Evolutionary conservation across 2,113 vertebrate species (phyloP).

Genomic region (Triplophysa rosa): DNA sequence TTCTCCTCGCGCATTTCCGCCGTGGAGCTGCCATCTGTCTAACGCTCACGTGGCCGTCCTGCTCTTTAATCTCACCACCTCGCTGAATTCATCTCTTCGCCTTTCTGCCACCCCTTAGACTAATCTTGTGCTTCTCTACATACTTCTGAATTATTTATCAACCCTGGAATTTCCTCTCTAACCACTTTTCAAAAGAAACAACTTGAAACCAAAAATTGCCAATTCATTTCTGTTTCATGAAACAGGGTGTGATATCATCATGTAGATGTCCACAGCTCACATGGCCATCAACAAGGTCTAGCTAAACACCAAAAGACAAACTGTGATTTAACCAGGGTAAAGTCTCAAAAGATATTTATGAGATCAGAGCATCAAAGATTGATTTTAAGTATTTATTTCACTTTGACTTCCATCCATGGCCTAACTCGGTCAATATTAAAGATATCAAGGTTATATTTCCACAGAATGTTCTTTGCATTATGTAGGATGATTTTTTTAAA

Average conservation of each 20-base stretch:
- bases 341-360: neutral
- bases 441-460: too few relatives aligned
- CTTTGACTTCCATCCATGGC: too few relatives aligned
- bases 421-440: too few relatives aligned
- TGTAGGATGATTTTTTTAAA: too few relatives aligned
- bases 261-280: too few relatives aligned
- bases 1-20: conserved; percentile 53
- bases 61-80: conserved; percentile 81
- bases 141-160: conserved; percentile 52
- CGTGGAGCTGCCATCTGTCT: conserved; percentile 86
- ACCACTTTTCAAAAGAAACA: conserved; percentile 11
- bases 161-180: conserved; percentile 12
- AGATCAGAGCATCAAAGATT: too few relatives aligned
- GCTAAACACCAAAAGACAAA: too few relatives aligned
- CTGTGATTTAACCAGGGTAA: too few relatives aligned
- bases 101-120: conserved; percentile 63
- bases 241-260: neutral
- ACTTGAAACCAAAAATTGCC: neutral
- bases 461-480: too few relatives aligned
- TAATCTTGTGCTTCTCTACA: conserved; percentile 40
- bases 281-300: too few relatives aligned
- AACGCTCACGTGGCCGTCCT: conserved; percentile 77
- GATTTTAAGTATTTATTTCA: too few relatives aligned
- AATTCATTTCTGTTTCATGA: neutral
- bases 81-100: conserved; percentile 67